Percentiles rank a stretch among this genome's conserved stretches.
Conservation (phyloP, 2,888 invertebrate genomes). For the Drosophila nigricruria region DNA sequence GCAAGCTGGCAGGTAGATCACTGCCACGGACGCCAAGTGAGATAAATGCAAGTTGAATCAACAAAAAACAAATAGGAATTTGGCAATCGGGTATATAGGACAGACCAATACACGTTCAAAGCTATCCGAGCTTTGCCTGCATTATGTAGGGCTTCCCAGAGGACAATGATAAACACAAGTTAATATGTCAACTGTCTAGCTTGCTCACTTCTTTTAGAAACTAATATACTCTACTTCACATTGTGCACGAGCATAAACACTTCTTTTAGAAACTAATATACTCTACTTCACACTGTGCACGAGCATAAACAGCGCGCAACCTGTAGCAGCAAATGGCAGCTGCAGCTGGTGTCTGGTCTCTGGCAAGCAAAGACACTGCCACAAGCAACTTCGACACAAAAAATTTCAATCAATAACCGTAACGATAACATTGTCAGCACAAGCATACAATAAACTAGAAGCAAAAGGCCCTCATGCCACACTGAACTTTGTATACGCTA, state of each 20-base stretch:
- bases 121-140: too few relatives aligned
- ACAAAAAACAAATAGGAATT: background rate
- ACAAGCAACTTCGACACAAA: constrained; percentile 35
- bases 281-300: background rate
- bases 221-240: constrained; percentile 3
- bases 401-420: constrained; percentile 75
- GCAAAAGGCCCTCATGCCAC: accelerated
- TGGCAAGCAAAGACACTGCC: constrained; percentile 42
- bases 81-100: background rate
- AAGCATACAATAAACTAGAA: constrained; percentile 34
- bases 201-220: background rate
- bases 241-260: too few relatives aligned
- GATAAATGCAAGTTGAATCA: constrained; percentile 53
- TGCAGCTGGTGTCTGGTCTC: constrained; percentile 60
- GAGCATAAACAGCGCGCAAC: constrained; percentile 15
- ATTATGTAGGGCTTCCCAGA: background rate
- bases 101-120: background rate
- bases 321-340: constrained; percentile 57
- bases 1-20: constrained; percentile 24
- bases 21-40: constrained; percentile 50
- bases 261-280: background rate
- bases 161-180: background rate
- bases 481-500: constrained; percentile 26
- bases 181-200: background rate
- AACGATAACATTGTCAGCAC: constrained; percentile 73